A percentile compares a stretch with the other conserved stretches of the same genome.
Conservation (phyloP, 2,113 vertebrate genomes). For the Sinocyclocheilus grahami region DNA sequence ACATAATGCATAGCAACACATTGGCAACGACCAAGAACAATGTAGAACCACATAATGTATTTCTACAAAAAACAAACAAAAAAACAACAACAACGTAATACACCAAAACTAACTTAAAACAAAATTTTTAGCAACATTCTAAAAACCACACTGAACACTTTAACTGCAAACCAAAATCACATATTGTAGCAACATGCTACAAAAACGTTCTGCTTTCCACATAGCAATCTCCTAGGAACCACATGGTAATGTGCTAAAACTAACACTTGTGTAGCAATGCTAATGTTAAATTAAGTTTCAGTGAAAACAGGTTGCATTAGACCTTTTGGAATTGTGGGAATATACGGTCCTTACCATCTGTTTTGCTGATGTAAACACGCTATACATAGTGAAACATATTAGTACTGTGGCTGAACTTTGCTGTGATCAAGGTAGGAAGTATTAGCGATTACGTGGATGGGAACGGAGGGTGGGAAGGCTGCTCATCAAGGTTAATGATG, state of each 20-base stretch:
- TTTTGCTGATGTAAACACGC: background rate
- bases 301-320: background rate
- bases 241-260: background rate
- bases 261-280: background rate
- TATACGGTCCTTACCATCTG: background rate
- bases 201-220: too few relatives aligned
- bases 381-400: constrained; percentile 4
- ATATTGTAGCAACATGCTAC: too few relatives aligned
- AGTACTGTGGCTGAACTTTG: constrained; percentile 36
- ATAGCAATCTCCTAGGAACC: too few relatives aligned
- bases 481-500: constrained; percentile 79
- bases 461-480: constrained; percentile 54
- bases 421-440: constrained; percentile 50
- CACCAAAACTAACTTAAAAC: too few relatives aligned
- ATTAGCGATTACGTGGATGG: constrained; percentile 46
- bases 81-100: too few relatives aligned
- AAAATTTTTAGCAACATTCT: too few relatives aligned
- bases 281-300: background rate
- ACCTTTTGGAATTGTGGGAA: background rate
- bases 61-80: too few relatives aligned
- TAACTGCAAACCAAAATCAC: too few relatives aligned
- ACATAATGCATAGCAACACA: too few relatives aligned
- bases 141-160: too few relatives aligned
- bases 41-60: too few relatives aligned
- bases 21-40: too few relatives aligned